Evolutionary conservation across 2,797 vertebrate species (phyloP).

Genomic region (Acanthurus tractus): DNA sequence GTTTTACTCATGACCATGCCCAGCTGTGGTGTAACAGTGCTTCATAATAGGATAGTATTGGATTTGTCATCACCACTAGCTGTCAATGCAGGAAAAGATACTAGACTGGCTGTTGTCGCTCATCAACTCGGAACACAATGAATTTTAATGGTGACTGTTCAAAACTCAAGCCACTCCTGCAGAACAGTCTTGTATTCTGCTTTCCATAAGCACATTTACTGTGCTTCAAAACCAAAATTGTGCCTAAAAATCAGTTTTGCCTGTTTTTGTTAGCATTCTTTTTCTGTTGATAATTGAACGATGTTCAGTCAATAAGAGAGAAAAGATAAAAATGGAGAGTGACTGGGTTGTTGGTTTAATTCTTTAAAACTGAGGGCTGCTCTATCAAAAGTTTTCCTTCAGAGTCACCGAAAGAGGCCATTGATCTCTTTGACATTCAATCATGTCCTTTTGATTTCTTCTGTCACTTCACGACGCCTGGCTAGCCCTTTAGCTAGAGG

Average conservation of each 20-base stretch:
- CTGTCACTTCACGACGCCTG: constrained; percentile 60
- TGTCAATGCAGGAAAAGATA: background rate
- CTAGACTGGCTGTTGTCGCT: background rate
- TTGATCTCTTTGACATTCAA: constrained; percentile 73
- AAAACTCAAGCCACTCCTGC: background rate
- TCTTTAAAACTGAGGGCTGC: constrained; percentile 18
- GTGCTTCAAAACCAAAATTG: background rate
- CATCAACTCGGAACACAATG: too few species aligned
- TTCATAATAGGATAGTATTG: background rate
- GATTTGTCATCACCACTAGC: background rate
- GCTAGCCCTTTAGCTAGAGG: constrained; percentile 49
- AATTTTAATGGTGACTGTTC: too few species aligned
- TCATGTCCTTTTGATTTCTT: constrained; percentile 68
- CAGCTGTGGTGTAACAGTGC: background rate
- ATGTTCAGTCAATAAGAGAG: background rate
- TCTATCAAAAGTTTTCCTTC: constrained; percentile 47
- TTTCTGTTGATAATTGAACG: background rate
- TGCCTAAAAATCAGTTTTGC: background rate
- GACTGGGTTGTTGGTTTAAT: background rate
- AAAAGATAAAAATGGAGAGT: background rate
- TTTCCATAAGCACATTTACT: background rate
- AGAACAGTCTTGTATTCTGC: background rate
- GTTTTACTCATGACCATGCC: background rate
- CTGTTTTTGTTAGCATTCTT: background rate
- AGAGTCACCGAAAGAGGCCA: constrained; percentile 43